Evolutionary conservation across 2,797 vertebrate genomes (phyloP).

Genomic region (Rhinichthys osculus): DNA sequence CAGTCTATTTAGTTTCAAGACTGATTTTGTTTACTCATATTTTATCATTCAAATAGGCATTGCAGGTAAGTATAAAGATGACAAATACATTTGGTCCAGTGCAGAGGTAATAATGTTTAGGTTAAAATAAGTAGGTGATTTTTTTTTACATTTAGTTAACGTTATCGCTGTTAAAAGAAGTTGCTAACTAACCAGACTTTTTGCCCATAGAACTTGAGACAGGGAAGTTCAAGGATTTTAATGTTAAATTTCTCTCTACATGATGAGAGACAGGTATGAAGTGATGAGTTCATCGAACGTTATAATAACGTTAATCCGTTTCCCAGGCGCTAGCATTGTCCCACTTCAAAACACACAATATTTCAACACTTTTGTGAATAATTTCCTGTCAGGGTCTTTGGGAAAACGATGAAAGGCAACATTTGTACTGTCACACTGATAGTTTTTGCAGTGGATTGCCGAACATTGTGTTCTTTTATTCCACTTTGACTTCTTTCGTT

Average conservation of each 20-base stretch:
- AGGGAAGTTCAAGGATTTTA: neutral
- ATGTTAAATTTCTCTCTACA: neutral
- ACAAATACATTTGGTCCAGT: no score
- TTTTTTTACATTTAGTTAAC: no score
- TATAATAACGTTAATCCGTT: neutral
- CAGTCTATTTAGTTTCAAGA: no score
- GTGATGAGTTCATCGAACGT: neutral
- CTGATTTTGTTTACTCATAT: no score
- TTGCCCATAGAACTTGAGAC: neutral
- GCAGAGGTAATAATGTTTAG: no score
- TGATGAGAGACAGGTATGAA: neutral
- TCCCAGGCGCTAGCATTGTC: neutral
- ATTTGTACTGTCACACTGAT: slow-evolving; percentile 13
- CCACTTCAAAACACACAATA: neutral
- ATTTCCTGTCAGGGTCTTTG: slow-evolving; percentile 39
- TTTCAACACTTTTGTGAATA: slow-evolving; percentile 31
- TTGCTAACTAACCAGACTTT: neutral
- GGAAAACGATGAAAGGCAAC: slow-evolving; percentile 37
- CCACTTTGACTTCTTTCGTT: neutral
- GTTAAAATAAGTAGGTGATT: no score
- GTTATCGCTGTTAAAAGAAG: neutral
- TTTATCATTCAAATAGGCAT: no score
- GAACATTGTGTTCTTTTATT: neutral
- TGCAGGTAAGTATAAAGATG: no score
- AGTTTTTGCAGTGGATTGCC: neutral